These are phyloP conservation scores for Rhamnusium bicolor DNA, from an alignment of 2,888 invertebrate species.

Conservation along the genomic window DNA sequence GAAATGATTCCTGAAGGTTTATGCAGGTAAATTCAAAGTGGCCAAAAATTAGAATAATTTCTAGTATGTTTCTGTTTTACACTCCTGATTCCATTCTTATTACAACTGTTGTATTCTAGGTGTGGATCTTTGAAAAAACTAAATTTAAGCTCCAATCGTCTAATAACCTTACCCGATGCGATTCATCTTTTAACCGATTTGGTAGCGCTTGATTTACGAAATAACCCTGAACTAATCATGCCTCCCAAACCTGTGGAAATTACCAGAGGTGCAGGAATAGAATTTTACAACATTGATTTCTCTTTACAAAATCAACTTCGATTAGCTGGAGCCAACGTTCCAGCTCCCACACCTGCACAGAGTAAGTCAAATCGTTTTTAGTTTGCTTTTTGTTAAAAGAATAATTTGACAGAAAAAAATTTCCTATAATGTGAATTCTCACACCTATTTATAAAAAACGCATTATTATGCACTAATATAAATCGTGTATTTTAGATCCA, in stretches of 20 bases:
- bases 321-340: constrained; percentile 90
- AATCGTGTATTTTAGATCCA: constrained; percentile 70
- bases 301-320: constrained; percentile 95
- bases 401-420: no score
- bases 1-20: constrained; percentile 99
- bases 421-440: no score
- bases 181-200: constrained; percentile 94
- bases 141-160: constrained; percentile 92
- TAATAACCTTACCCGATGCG: constrained; percentile 97
- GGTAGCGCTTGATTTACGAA: constrained; percentile 90
- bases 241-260: constrained; percentile 95
- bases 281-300: constrained; percentile 99
- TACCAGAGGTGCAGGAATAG: constrained; percentile 82
- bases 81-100: no score
- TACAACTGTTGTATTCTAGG: no score
- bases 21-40: constrained; percentile 80
- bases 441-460: no score
- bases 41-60: constrained; percentile 8
- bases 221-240: constrained; percentile 97
- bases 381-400: no score
- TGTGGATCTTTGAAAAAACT: constrained; percentile 95
- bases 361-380: constrained; percentile 75
- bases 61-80: background rate
- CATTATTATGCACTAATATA: background rate
- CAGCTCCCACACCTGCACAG: constrained; percentile 80